These are phyloP conservation scores for Cassiopea xamachana DNA, from an alignment of 30 jellyfish, hydroid and myxozoan genomes.

Conservation along the genomic window DNA sequence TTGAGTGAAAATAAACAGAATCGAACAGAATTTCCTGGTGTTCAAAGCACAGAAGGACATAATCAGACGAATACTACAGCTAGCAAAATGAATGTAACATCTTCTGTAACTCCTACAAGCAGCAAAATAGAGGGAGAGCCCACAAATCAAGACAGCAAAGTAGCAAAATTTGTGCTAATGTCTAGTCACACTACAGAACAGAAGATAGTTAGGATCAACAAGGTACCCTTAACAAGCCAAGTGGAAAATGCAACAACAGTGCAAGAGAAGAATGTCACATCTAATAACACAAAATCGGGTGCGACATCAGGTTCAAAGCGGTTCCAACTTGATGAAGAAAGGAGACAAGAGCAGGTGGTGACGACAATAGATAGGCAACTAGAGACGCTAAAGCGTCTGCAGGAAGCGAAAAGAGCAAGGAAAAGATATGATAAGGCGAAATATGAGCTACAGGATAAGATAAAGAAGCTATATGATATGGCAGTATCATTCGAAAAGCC, in stretches of 20 bases:
- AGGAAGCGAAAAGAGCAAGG: slow-evolving; percentile 91
- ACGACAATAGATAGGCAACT: slow-evolving; percentile 61
- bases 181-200: slow-evolving; percentile 27
- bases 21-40: neutral
- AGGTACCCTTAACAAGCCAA: neutral
- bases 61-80: neutral
- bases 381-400: slow-evolving; percentile 75
- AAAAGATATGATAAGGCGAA: slow-evolving; percentile 83
- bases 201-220: neutral
- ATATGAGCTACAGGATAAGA: slow-evolving; percentile 80
- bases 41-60: neutral
- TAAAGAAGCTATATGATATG: slow-evolving; percentile 82
- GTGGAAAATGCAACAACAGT: slow-evolving; percentile 12
- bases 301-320: slow-evolving; percentile 25
- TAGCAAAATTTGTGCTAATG: neutral
- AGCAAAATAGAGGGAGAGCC: neutral
- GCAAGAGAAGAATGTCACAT: neutral
- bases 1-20: neutral
- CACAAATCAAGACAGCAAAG: neutral
- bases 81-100: neutral
- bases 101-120: neutral
- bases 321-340: slow-evolving; percentile 28
- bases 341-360: slow-evolving; percentile 41
- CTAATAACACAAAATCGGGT: neutral
- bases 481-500: slow-evolving; percentile 83